Percentiles rank a stretch among this genome's conserved stretches.
phyloP scores from a whole-genome alignment of 2,113 vertebrate species.

The Abramis brama region DNA sequence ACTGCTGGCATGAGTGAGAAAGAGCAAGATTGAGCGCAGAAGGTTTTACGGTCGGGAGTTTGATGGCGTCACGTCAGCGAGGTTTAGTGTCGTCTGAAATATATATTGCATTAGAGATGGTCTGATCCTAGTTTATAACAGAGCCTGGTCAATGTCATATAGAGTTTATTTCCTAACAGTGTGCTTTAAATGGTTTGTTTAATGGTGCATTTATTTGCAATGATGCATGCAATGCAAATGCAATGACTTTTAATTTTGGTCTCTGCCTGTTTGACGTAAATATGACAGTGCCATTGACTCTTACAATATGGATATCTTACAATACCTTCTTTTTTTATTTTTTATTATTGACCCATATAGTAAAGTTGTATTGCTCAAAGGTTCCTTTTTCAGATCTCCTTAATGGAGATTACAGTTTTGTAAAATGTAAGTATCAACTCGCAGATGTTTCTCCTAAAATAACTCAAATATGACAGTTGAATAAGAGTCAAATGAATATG shows the following conservation, averaged over 20 bases:
- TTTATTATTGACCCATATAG: background rate
- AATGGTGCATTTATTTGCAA: background rate
- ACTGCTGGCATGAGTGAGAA: slow-evolving; percentile 10
- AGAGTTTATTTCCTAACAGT: background rate
- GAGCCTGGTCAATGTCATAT: slow-evolving; percentile 1
- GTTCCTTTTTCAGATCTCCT: background rate
- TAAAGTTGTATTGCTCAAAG: background rate
- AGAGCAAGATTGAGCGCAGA: slow-evolving; percentile 35
- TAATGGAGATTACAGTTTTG: too few relatives aligned
- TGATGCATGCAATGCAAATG: too few relatives aligned
- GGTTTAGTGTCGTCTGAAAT: slow-evolving; percentile 24
- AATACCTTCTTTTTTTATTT: background rate
- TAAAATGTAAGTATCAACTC: too few relatives aligned
- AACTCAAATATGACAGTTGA: too few relatives aligned
- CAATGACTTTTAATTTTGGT: too few relatives aligned
- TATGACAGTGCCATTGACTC: background rate
- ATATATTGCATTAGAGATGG: slow-evolving; percentile 29
- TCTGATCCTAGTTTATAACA: slow-evolving; percentile 5
- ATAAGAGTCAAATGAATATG: too few relatives aligned
- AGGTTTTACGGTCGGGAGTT: slow-evolving; percentile 5
- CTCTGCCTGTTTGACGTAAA: background rate
- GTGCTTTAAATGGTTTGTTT: background rate
- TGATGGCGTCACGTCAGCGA: slow-evolving; percentile 9
- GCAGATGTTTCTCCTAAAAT: too few relatives aligned
- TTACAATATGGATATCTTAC: background rate